phyloP scores from a whole-genome alignment of 1,140 invertebrate genomes.

The Laupala kohalensis region DNA sequence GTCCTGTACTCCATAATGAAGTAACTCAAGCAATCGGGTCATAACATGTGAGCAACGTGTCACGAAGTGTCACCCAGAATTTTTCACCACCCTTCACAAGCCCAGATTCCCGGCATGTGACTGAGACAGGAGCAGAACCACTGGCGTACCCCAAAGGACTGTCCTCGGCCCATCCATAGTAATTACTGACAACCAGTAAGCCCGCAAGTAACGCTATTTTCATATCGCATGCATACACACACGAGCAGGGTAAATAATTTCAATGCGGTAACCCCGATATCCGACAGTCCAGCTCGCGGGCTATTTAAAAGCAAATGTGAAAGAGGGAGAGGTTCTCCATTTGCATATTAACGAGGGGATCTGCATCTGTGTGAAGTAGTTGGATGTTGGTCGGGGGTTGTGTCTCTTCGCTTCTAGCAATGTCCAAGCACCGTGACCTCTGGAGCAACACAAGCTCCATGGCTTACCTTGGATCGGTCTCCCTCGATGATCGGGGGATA shows the following conservation, averaged over 20 bases:
- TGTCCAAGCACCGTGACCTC: too few relatives aligned
- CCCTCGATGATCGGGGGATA: not conserved
- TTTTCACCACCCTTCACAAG: too few relatives aligned
- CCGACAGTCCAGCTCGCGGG: too few relatives aligned
- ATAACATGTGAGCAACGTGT: too few relatives aligned
- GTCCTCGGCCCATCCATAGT: not conserved
- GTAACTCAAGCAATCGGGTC: too few relatives aligned
- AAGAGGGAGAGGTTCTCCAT: not conserved
- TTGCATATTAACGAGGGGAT: not conserved
- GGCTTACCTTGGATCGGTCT: too few relatives aligned
- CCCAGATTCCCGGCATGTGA: too few relatives aligned
- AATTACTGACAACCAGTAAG: not conserved
- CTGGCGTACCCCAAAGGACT: too few relatives aligned
- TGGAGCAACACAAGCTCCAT: too few relatives aligned
- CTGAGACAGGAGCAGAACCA: too few relatives aligned
- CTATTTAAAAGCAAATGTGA: not conserved
- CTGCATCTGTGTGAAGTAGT: not conserved
- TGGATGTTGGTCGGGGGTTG: not conserved
- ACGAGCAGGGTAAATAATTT: not conserved
- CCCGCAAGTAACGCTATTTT: not conserved
- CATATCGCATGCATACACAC: not conserved
- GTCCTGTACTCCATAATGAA: too few relatives aligned
- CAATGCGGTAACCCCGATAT: not conserved
- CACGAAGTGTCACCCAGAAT: too few relatives aligned
- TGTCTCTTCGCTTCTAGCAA: not conserved